Evolutionary conservation across 1,140 invertebrate genomes (phyloP), one percentile per base, ranked within the genome.

Genomic region (Heliconius nattereri): DNA sequence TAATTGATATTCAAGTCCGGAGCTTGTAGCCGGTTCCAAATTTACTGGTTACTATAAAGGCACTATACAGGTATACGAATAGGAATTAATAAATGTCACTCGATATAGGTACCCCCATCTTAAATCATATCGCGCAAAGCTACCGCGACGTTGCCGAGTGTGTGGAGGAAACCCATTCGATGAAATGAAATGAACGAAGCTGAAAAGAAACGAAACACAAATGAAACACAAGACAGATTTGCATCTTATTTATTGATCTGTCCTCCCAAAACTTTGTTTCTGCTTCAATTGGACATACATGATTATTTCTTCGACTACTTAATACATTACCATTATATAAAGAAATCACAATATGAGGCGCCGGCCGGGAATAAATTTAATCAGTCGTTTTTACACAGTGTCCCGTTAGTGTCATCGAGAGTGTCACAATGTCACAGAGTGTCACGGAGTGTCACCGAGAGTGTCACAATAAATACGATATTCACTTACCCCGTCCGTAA

Each of bases 171-270:
- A 35, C 32, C 6, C 32, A 35, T 35, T 35, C 32, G 32, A 35
- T 5, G 32, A 1, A 35, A 35, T 35, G 6, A 35, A 35, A 35
- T 35, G 32, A 35, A 35, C 7, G 40, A 45, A 45, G 11, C 13
- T 16, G 0, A 1, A 45, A 45, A n/a, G 23, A 23, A 7, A 26
- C 16, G 3, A 66, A 66, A 29, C 9, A 66, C 60, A 66, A 94
- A 92, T 93, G 86, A 94, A 94, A 93, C 89, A 85, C 86, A 85
- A 75, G 72, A 83, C 89, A 88, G 86, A 89, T 92, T 92, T 93
- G 88, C 89, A 90, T 93, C 89, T 91, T 91, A 93, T 94, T 94
- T 94, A 94, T 94, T 93, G 91, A 91, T 93, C 88, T 89, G 91
- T 91, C 89, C 91, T 90, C 89, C 87, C 90, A 90, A 88, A 91